Base-by-base conservation (phyloP, 2,113 vertebrate species). In the Herpetotheres cachinnans region DNA sequence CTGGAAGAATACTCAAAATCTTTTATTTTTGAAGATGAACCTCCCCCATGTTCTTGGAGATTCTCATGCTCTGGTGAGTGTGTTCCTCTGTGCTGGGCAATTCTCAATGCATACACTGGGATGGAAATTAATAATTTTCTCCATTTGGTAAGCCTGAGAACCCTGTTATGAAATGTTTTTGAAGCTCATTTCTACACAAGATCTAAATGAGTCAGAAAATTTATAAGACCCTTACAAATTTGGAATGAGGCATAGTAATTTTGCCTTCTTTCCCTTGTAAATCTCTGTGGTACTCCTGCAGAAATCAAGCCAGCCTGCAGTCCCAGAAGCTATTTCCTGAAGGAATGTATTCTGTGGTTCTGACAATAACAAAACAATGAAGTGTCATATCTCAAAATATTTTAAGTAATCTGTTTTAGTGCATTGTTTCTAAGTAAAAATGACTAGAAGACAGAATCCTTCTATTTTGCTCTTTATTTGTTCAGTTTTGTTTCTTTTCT, bases 21-120 rank as follows among this genome's bases (percentile, higher is more conserved):
- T 79, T 86, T 82, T 63, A 59, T 52, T 67, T 20, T n/a, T 67
- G 14, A 66, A 34, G 11, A 17, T 52, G 16, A 62, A 56, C 78
- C 24, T 76, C 1, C 20, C 5, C 5, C 58, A 29, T 0, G 1
- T 65, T 47, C 16, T 40, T n/a, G 1, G 17, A 24, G 42, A 34
- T 20, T 38, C 69, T 89, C 5, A 12, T 1, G 2, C 18, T 25
- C 29, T 44, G 25, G 18, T 52, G 40, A 36, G 36, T 11, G 11
- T 2, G 0, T 65, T 54, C 8, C 4, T 79, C 29, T 12, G 4
- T 3, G 4, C 32, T 49, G 25, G 49, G 21, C 19, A 56, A 26
- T 78, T 89, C 67, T 84, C 46, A 46, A 0, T 9, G 42, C 1
- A 1, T 42, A 38, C 42, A 6, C 47, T 27, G 47, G 72, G 67